These are phyloP conservation scores for Hylyphantes graminicola DNA, from an alignment of 1,140 invertebrate genomes.

Conservation along the genomic window DNA sequence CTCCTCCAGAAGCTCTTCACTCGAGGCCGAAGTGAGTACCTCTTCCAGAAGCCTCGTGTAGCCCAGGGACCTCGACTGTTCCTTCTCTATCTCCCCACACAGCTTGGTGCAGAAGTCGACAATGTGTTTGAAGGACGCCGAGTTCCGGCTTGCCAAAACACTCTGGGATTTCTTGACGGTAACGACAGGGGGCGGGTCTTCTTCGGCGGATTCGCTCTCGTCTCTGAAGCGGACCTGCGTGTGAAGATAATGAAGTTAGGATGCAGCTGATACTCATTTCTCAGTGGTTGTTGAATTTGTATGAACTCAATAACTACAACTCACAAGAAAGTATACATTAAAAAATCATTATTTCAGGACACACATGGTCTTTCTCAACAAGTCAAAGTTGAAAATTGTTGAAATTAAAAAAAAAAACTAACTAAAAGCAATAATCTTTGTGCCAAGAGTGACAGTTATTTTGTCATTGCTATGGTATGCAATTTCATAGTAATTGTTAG, in stretches of 20 bases:
- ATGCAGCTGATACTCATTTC: background rate
- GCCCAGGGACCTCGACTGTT: background rate
- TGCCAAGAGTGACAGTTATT: too few relatives aligned
- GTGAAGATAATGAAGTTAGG: background rate
- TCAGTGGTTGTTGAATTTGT: background rate
- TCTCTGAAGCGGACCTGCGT: background rate
- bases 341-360: too few relatives aligned
- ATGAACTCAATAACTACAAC: background rate
- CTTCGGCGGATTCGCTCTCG: background rate
- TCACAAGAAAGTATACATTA: background rate
- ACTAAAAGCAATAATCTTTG: too few relatives aligned
- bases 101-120: background rate
- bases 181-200: background rate
- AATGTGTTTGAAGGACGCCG: constrained; percentile 1
- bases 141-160: background rate
- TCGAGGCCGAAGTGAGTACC: background rate
- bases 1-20: constrained; percentile 1
- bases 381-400: too few relatives aligned
- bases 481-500: too few relatives aligned
- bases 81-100: background rate
- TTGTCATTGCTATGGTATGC: too few relatives aligned
- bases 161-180: background rate
- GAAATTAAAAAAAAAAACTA: too few relatives aligned
- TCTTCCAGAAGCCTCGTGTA: constrained; percentile 10
- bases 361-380: too few relatives aligned